A percentile compares a stretch with the other conserved stretches of the same genome.
These are phyloP conservation scores for Capitella teleta DNA, from an alignment of 1,140 invertebrate genomes.

Conservation along the genomic window DNA sequence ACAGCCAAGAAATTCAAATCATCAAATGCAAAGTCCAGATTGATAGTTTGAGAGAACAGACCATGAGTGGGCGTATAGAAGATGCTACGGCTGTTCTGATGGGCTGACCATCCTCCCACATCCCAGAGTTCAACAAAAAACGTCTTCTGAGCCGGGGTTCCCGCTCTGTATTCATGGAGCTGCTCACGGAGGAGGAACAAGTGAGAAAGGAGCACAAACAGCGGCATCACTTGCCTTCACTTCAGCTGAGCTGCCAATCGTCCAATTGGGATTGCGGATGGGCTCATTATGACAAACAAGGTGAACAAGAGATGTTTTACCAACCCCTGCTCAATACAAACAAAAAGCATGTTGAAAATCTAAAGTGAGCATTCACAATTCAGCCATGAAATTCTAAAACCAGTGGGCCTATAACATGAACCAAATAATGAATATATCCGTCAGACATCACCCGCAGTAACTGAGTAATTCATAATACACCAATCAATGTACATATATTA, in stretches of 20 bases:
- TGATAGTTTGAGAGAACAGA: conserved; percentile 21
- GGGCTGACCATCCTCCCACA: conserved; percentile 82
- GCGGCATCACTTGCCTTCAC: conserved; percentile 53
- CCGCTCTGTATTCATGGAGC: conserved; percentile 89
- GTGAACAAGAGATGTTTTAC: conserved; percentile 87
- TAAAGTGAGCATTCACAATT: too few species aligned
- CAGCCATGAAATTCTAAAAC: too few species aligned
- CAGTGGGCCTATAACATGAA: too few species aligned
- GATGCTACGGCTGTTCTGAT: conserved; percentile 78
- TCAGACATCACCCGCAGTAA: too few species aligned
- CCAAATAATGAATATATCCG: too few species aligned
- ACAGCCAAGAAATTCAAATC: background rate
- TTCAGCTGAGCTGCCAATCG: conserved; percentile 87
- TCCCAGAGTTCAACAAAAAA: conserved; percentile 96
- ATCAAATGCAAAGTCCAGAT: background rate
- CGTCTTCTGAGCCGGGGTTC: conserved; percentile 74
- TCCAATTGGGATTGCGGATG: conserved; percentile 75
- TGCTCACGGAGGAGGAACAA: conserved; percentile 16
- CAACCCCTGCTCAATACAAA: conserved; percentile 58
- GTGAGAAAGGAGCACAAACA: conserved; percentile 1
- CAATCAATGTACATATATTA: too few species aligned
- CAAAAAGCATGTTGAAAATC: too few species aligned
- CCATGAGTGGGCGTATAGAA: conserved; percentile 90
- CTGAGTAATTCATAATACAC: too few species aligned
- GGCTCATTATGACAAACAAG: conserved; percentile 77